A percentile compares a stretch with the other conserved stretches of the same genome.
Conservation (phyloP, 2,113 vertebrate species). For the Epinephelus fuscoguttatus region DNA sequence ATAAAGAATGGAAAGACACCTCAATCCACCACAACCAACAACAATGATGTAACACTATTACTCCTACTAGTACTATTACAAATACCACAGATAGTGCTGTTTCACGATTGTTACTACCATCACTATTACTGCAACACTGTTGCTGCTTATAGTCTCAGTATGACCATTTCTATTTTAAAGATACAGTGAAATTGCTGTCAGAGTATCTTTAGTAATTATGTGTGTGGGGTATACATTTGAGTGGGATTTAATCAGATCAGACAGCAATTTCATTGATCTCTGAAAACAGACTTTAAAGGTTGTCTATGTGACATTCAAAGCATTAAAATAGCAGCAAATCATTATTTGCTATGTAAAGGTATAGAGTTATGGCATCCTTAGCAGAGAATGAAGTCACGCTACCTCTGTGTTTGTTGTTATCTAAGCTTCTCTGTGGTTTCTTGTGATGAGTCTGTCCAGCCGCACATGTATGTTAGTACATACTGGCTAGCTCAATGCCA, state of each 20-base stretch:
- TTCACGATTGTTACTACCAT: not conserved
- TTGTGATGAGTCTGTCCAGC: too few relatives aligned
- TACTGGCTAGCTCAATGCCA: too few relatives aligned
- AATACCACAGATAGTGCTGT: not conserved
- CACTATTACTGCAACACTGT: constrained; percentile 1
- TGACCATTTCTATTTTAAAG: not conserved
- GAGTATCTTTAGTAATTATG: not conserved
- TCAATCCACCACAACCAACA: constrained; percentile 29
- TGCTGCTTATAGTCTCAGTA: not conserved
- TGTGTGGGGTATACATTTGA: not conserved
- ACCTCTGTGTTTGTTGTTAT: too few relatives aligned
- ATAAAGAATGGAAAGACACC: constrained; percentile 50
- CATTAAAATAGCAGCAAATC: too few relatives aligned
- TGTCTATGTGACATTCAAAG: too few relatives aligned
- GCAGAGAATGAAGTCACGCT: too few relatives aligned
- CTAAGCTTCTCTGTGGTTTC: too few relatives aligned
- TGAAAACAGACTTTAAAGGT: not conserved
- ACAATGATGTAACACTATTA: constrained; percentile 10
- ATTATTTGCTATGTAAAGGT: too few relatives aligned
- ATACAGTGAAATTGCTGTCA: too few relatives aligned
- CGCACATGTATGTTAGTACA: too few relatives aligned
- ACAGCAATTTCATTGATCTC: not conserved
- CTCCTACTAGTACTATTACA: not conserved
- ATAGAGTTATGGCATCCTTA: too few relatives aligned
- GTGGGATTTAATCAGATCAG: not conserved